These are phyloP conservation scores for Enteromius fasciolatus DNA, from an alignment of 2,797 vertebrate genomes.

Conservation along the genomic window DNA sequence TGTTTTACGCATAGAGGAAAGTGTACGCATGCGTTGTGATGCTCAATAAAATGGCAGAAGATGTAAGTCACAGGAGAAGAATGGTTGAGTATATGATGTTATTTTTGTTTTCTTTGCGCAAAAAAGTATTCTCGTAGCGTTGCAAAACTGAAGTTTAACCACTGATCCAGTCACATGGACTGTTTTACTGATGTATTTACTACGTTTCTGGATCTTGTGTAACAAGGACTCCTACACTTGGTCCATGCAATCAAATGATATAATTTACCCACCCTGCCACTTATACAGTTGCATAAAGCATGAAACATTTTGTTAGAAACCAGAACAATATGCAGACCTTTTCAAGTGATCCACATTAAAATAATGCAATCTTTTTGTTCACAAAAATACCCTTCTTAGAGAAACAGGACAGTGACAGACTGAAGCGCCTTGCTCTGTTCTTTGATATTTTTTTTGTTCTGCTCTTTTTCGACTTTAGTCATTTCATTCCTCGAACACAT, in stretches of 20 bases:
- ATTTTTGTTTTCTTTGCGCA: too few relatives aligned
- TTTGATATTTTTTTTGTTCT: constrained; percentile 18
- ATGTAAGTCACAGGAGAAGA: too few relatives aligned
- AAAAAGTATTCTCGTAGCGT: too few relatives aligned
- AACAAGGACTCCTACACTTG: neutral
- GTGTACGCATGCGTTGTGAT: too few relatives aligned
- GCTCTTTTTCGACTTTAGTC: neutral
- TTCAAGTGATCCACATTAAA: neutral
- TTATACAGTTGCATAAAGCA: neutral
- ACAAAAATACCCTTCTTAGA: neutral
- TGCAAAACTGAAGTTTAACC: too few relatives aligned
- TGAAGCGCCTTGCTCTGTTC: neutral
- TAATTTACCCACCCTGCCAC: neutral
- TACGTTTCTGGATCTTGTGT: too few relatives aligned
- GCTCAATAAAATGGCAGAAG: too few relatives aligned
- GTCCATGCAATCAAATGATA: neutral
- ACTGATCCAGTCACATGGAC: too few relatives aligned
- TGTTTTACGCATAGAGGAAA: too few relatives aligned
- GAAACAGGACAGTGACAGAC: neutral
- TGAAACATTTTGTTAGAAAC: neutral
- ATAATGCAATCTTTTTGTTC: neutral
- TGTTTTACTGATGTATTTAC: too few relatives aligned
- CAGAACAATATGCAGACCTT: neutral
- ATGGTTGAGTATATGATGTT: too few relatives aligned
- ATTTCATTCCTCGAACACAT: neutral